These are phyloP conservation scores for Drosophila buzzatii DNA, from an alignment of 2,888 invertebrate species.

Conservation along the genomic window DNA sequence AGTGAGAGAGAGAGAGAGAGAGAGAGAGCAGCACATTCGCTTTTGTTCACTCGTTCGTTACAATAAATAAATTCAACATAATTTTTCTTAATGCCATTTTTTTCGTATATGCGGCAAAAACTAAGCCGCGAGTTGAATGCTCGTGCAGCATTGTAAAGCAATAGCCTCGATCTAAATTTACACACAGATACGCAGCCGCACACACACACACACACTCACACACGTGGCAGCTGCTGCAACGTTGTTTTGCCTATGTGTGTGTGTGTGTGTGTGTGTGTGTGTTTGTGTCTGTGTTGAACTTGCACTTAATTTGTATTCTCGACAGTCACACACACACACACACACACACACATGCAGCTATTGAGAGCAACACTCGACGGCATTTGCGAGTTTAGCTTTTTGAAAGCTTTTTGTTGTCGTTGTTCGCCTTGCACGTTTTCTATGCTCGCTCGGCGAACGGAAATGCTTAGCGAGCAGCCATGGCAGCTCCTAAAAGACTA, in stretches of 20 bases:
- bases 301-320: conserved; percentile 69
- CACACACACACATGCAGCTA: conserved; percentile 12
- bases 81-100: conserved; percentile 41
- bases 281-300: conserved; percentile 68
- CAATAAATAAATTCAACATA: conserved; percentile 75
- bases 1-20: neutral
- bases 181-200: conserved; percentile 66
- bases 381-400: conserved; percentile 32
- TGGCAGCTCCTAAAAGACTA: neutral
- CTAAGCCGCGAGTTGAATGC: conserved; percentile 78
- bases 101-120: conserved; percentile 35
- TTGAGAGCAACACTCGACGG: conserved; percentile 4
- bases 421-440: conserved; percentile 30
- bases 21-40: conserved; percentile 13
- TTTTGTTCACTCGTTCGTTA: conserved; percentile 30
- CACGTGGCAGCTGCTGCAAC: conserved; percentile 40
- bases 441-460: conserved; percentile 50
- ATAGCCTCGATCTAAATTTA: conserved; percentile 85
- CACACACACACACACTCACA: conserved; percentile 36
- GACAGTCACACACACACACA: conserved; percentile 31
- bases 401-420: conserved; percentile 45
- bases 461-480: conserved; percentile 32
- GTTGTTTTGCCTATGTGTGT: conserved; percentile 30
- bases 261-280: conserved; percentile 44
- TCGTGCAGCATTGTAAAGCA: conserved; percentile 84